A percentile compares a stretch with the other conserved stretches of the same genome.
Conservation (phyloP, 2,797 vertebrate species). For the Sebastes cheni region DNA sequence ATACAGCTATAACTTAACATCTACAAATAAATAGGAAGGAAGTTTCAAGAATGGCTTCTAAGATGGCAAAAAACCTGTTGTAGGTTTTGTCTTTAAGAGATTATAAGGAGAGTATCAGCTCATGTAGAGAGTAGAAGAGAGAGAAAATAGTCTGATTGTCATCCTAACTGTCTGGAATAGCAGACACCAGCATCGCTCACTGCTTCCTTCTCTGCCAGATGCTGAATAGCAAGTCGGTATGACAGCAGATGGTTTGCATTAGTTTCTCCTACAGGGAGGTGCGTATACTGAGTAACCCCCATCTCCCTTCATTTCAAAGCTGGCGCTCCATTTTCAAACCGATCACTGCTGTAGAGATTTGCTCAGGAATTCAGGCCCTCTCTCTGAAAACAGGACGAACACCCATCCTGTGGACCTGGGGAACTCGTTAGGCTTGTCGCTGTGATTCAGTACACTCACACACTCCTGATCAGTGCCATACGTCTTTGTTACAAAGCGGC, state of each 20-base stretch:
- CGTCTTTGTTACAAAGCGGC: slow-evolving; percentile 30
- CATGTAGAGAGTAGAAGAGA: slow-evolving; percentile 11
- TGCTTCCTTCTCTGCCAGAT: slow-evolving; percentile 79
- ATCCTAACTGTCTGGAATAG: slow-evolving; percentile 73
- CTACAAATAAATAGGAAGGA: background rate
- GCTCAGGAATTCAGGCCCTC: slow-evolving; percentile 70
- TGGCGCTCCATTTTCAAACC: slow-evolving; percentile 72
- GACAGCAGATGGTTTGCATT: slow-evolving; percentile 89
- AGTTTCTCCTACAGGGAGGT: slow-evolving; percentile 79
- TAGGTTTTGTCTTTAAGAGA: background rate
- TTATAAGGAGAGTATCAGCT: background rate
- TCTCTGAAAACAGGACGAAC: slow-evolving; percentile 68
- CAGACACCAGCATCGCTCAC: slow-evolving; percentile 79
- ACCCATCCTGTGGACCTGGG: slow-evolving; percentile 67
- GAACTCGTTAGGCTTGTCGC: slow-evolving; percentile 75
- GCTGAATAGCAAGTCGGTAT: slow-evolving; percentile 80
- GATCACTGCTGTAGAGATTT: slow-evolving; percentile 70
- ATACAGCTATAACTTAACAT: background rate
- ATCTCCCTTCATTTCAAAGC: slow-evolving; percentile 67
- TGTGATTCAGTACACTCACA: slow-evolving; percentile 40
- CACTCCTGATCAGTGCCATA: slow-evolving; percentile 34
- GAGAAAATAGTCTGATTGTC: slow-evolving; percentile 57
- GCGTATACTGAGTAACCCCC: slow-evolving; percentile 79
- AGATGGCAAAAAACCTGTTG: background rate
- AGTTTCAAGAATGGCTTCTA: background rate